A percentile compares a stretch with the other conserved stretches of the same genome.
These are phyloP conservation scores for Rhadina sibilatrix DNA, from an alignment of 2,113 vertebrate species.

Conservation along the genomic window DNA sequence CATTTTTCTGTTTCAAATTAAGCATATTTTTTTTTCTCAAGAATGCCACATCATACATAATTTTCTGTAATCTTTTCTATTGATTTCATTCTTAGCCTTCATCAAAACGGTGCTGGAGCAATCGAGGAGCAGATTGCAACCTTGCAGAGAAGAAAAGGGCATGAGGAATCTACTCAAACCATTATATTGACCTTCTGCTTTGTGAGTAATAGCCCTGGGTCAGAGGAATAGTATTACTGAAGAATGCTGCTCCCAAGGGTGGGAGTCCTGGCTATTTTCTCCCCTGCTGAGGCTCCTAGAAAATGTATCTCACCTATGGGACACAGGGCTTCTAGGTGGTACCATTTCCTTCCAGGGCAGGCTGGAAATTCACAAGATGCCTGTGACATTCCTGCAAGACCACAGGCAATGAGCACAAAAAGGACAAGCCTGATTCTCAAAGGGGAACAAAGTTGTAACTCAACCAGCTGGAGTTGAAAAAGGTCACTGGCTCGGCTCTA, in stretches of 20 bases:
- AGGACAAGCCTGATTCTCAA: not conserved
- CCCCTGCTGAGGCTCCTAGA: not conserved
- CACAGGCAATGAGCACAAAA: not conserved
- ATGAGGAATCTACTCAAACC: not conserved
- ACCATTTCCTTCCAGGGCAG: not conserved
- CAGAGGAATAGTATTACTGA: not conserved
- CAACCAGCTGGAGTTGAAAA: not conserved
- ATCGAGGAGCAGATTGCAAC: not conserved
- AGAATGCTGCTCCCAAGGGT: not conserved
- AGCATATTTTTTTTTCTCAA: not conserved
- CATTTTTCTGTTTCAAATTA: constrained; percentile 52
- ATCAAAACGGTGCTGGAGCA: not conserved
- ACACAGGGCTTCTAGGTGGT: not conserved
- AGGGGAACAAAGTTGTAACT: not conserved
- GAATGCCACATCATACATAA: constrained; percentile 25
- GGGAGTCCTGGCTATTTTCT: not conserved
- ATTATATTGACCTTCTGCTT: not conserved
- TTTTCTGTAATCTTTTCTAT: constrained; percentile 35
- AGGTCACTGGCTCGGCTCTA: not conserved
- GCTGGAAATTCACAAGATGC: not conserved
- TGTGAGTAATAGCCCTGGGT: not conserved
- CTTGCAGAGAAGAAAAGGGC: not conserved
- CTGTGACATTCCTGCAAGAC: not conserved
- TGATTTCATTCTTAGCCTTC: not conserved
- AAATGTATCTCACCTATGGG: fast-evolving